Base-by-base conservation (phyloP, 2,888 invertebrate species). In the Belgica antarctica region DNA sequence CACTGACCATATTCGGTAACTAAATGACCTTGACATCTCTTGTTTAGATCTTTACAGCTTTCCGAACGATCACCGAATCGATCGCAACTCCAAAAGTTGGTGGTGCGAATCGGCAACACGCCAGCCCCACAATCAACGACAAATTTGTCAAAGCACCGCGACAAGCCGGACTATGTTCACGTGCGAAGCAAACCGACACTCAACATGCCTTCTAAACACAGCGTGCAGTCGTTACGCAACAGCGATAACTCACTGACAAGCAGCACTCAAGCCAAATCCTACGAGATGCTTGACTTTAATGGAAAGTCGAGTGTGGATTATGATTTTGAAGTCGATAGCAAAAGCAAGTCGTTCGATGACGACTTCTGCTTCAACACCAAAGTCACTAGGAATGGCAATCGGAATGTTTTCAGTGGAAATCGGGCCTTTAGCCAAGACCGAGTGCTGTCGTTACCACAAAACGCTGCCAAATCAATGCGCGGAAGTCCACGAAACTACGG, bases 21-120 rank as follows among this genome's bases (percentile, higher is more conserved):
- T 1, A 12, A 34, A 1, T 17, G 22, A 31, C 28, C 62, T 59
- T 66, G 8, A 19, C 41, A 24, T 10, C 22, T 15, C 59, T 31
- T 63, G n/a, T 31, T 46, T 47, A 82, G 86, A 74, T 87, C 87
- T 73, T 79, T 87, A 25, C 87, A 87, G 74, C 78, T 87, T 25
- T 86, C 85, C 0, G 87, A 87, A 74, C 80, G 82, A 36, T 84
- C 84, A 0, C 83, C 84, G 0, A 82, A 78, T 71, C 79, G 80
- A 63, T 70, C 70, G 57, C 71, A 70, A 62, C 61, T 76, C 1
- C 81, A 81, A 72, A 80, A 79, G 72, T 76, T 78, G 15, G 74
- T 78, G 7, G 77, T 78, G 0, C 76, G 77, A 19, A 76, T 78
- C 19, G 76, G 75, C 77, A 80, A 57, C 79, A 78, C 62, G 78